Percentiles rank a stretch among this genome's conserved stretches.
Conservation (phyloP, 92 coral and sea anemone genomes). For the Epizoanthus rinbou region DNA sequence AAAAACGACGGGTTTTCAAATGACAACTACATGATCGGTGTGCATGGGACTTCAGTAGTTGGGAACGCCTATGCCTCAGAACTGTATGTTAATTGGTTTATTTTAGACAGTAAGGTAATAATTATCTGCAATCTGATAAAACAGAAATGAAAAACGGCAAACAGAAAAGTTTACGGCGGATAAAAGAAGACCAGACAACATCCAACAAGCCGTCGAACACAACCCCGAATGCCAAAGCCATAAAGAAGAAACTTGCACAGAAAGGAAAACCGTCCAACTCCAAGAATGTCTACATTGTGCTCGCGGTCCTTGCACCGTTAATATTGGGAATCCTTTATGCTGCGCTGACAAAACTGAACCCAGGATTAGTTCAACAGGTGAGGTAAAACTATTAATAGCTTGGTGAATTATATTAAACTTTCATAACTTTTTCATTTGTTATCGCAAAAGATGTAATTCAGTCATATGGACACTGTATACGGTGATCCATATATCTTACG, state of each 20-base stretch:
- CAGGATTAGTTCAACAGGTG: slow-evolving; percentile 22
- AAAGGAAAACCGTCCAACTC: slow-evolving; percentile 8
- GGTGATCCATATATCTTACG: no score
- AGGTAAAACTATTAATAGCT: not conserved
- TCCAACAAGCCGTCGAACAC: not conserved
- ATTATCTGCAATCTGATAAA: no score
- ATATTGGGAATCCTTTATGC: slow-evolving; percentile 1
- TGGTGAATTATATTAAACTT: not conserved
- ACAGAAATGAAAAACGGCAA: slow-evolving; percentile 34
- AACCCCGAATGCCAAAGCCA: not conserved
- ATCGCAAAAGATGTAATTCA: not conserved
- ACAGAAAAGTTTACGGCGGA: not conserved
- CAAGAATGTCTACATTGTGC: not conserved
- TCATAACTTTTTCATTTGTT: not conserved
- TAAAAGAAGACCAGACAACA: not conserved
- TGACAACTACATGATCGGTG: no score
- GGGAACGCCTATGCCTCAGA: no score
- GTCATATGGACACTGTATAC: no score
- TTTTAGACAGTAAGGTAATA: no score
- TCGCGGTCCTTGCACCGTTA: slow-evolving; percentile 8
- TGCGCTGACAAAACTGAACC: not conserved
- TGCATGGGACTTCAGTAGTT: no score
- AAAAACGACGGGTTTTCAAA: no score
- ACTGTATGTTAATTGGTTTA: no score
- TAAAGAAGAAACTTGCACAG: slow-evolving; percentile 13